Conservation (phyloP, 2,888 invertebrate species). For the Teinopalpus imperialis region DNA sequence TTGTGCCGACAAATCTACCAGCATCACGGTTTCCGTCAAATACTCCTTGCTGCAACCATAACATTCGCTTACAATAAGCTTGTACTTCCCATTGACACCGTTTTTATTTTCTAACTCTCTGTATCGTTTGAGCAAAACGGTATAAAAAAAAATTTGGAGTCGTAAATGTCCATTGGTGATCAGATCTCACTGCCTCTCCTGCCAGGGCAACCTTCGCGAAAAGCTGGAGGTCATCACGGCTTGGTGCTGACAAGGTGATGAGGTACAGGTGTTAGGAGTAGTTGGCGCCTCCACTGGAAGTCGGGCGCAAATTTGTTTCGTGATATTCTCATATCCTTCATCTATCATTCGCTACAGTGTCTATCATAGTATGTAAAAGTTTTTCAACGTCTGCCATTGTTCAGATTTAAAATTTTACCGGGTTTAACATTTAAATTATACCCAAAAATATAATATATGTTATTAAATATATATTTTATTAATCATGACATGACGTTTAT, state of each 20-base stretch:
- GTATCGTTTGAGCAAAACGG: conserved; percentile 31
- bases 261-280: conserved; percentile 44
- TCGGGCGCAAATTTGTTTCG: conserved; percentile 35
- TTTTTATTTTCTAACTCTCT: conserved; percentile 34
- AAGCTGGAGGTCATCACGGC: conserved; percentile 32
- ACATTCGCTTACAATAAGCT: conserved; percentile 34
- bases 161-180: conserved; percentile 2
- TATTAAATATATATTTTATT: too few relatives aligned
- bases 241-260: conserved; percentile 36
- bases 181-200: conserved; percentile 35
- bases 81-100: conserved; percentile 35
- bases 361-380: conserved; percentile 33
- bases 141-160: conserved; percentile 35
- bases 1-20: conserved; percentile 38
- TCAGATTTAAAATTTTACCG: not conserved
- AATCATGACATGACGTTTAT: too few relatives aligned
- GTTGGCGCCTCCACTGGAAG: conserved; percentile 47
- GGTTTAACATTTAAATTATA: not conserved
- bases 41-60: conserved; percentile 30
- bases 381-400: conserved; percentile 21
- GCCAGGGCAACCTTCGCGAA: conserved; percentile 33
- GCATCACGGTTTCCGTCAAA: conserved; percentile 36
- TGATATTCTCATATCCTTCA: conserved; percentile 36
- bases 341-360: conserved; percentile 40
- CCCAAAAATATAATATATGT: too few relatives aligned